phyloP scores from a whole-genome alignment of 2,888 invertebrate genomes.

The Cerastoderma edule region DNA sequence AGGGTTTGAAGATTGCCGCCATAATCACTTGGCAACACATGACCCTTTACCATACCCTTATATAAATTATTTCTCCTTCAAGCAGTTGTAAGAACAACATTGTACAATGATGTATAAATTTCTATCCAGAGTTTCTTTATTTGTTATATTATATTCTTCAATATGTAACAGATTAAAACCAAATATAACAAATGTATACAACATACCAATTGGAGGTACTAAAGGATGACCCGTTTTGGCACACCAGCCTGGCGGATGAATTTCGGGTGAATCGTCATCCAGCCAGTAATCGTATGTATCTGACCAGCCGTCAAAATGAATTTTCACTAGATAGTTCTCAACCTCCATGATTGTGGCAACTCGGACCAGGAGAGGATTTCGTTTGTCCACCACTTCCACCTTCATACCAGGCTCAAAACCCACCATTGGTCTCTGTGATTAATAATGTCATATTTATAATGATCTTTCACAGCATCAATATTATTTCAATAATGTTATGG shows the following conservation, averaged over 20 bases:
- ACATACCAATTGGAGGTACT: conserved; percentile 90
- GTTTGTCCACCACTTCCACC: conserved; percentile 93
- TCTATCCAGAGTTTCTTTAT: too few relatives aligned
- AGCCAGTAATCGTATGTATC: conserved; percentile 93
- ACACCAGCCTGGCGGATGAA: conserved; percentile 97
- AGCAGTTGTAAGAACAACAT: too few relatives aligned
- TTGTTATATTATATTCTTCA: too few relatives aligned
- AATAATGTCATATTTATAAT: not conserved
- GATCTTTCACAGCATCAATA: too few relatives aligned
- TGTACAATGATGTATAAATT: too few relatives aligned
- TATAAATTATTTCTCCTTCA: too few relatives aligned
- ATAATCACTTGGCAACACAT: too few relatives aligned
- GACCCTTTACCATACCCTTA: too few relatives aligned
- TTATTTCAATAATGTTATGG: too few relatives aligned
- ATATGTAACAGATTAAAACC: too few relatives aligned
- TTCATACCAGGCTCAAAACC: conserved; percentile 94
- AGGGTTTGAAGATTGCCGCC: too few relatives aligned
- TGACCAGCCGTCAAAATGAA: conserved; percentile 96
- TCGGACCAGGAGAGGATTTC: conserved; percentile 91
- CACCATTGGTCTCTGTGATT: conserved; percentile 88
- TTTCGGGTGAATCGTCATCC: conserved; percentile 94
- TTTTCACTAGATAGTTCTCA: conserved; percentile 89
- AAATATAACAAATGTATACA: not conserved
- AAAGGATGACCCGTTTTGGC: conserved; percentile 93
- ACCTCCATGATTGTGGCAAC: conserved; percentile 91